A percentile compares a stretch with the other conserved stretches of the same genome.
Conservation (phyloP, 2,113 vertebrate genomes). For the Notarius lentiginosus region DNA sequence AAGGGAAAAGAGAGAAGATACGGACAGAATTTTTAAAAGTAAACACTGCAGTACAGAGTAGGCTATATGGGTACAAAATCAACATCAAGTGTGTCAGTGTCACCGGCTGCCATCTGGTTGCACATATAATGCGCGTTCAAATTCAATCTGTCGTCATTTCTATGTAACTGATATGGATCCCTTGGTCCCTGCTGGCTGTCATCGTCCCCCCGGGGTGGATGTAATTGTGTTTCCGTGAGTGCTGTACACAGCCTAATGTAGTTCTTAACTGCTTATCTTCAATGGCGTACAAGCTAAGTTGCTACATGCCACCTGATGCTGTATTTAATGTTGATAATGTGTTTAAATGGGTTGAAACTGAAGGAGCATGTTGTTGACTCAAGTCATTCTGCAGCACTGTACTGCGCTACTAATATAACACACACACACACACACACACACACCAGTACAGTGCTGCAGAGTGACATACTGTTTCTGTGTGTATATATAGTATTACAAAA, state of each 20-base stretch:
- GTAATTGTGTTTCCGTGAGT: constrained; percentile 48
- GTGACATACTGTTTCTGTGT: neutral
- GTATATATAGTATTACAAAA: neutral
- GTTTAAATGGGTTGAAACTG: constrained; percentile 40
- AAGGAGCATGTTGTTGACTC: constrained; percentile 31
- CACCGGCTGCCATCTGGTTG: constrained; percentile 56
- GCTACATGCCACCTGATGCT: constrained; percentile 59
- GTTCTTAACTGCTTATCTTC: constrained; percentile 32
- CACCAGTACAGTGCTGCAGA: no score
- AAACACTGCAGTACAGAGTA: constrained; percentile 58
- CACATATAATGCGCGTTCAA: constrained; percentile 47
- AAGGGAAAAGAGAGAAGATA: constrained; percentile 39
- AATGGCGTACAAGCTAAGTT: constrained; percentile 31
- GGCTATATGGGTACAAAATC: constrained; percentile 35
- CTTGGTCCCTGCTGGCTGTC: constrained; percentile 47
- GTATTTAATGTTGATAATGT: constrained; percentile 29
- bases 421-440: no score
- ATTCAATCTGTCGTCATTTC: constrained; percentile 57
- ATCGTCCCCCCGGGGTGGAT: constrained; percentile 32
- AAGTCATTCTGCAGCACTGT: neutral
- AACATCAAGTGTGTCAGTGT: constrained; percentile 50
- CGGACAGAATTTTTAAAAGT: constrained; percentile 61
- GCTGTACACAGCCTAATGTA: constrained; percentile 14
- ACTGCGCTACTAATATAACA: no score
- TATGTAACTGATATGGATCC: constrained; percentile 49